Conservation (phyloP, 2,113 vertebrate genomes). For the Elanus axillaris region DNA sequence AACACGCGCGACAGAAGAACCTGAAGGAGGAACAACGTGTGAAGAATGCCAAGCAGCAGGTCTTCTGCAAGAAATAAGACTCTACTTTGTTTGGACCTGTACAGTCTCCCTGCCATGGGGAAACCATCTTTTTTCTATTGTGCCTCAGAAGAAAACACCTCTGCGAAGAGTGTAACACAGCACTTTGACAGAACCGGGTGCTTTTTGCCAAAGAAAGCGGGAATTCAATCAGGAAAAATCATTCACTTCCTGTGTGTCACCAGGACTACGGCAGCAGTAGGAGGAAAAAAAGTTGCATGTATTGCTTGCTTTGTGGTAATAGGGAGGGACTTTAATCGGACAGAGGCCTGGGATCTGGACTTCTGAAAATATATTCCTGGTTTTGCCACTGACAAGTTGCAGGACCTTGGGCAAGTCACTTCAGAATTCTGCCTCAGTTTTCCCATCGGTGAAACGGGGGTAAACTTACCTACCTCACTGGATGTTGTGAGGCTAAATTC, state of each 20-base stretch:
- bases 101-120: neutral
- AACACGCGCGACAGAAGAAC: conserved; percentile 80
- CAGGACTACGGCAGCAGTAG: neutral
- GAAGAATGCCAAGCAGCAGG: conserved; percentile 82
- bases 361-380: neutral
- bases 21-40: conserved; percentile 88
- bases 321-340: neutral
- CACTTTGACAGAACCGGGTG: conserved; percentile 6
- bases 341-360: neutral
- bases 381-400: conserved; percentile 3
- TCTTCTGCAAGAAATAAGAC: conserved; percentile 66
- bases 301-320: conserved; percentile 25
- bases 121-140: neutral
- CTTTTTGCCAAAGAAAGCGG: conserved; percentile 37
- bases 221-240: conserved; percentile 24
- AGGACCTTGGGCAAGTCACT: neutral
- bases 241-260: neutral
- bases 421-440: conserved; percentile 38
- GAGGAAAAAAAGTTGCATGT: neutral
- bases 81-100: neutral
- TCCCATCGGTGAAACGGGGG: conserved; percentile 28
- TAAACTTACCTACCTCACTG: conserved; percentile 55
- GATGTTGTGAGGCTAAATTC: conserved; percentile 58
- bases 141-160: conserved; percentile 33
- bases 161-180: neutral